Conservation (phyloP, 2,888 invertebrate genomes). For the Acanthosepion pharaonis region DNA sequence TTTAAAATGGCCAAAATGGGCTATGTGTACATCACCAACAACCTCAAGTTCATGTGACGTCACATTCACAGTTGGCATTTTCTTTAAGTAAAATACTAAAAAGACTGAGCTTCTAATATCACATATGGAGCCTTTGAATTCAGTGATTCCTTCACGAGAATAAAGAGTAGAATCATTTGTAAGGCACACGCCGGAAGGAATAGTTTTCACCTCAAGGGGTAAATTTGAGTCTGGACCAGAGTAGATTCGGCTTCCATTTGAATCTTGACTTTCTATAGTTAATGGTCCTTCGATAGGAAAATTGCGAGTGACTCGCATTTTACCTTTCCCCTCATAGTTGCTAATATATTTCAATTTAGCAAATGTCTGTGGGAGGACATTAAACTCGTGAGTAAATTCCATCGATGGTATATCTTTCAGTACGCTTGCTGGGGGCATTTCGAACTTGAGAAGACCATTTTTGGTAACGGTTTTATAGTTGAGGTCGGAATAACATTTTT, state of each 20-base stretch:
- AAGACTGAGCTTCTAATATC: background rate
- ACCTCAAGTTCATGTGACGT: background rate
- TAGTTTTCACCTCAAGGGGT: background rate
- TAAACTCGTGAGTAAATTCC: background rate
- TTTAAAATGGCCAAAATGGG: conserved; percentile 51
- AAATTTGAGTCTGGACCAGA: conserved; percentile 57
- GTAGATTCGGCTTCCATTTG: conserved; percentile 53
- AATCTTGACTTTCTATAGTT: conserved; percentile 53
- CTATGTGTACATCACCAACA: conserved; percentile 56
- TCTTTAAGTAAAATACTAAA: background rate
- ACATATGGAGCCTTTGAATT: background rate
- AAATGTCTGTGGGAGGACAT: background rate
- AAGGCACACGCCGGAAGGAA: background rate
- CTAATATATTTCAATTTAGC: background rate
- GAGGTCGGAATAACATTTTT: conserved; percentile 50
- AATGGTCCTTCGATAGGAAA: conserved; percentile 43
- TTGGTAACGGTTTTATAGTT: conserved; percentile 48
- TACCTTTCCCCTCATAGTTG: background rate
- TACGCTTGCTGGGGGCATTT: background rate
- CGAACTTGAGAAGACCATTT: background rate
- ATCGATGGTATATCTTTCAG: background rate
- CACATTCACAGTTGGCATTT: background rate
- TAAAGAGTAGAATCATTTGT: background rate
- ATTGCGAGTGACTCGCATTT: background rate
- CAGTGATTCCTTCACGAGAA: background rate